Percentiles rank a stretch among this genome's conserved stretches.
Conservation (phyloP, 2,113 vertebrate genomes). For the Neogale vison region DNA sequence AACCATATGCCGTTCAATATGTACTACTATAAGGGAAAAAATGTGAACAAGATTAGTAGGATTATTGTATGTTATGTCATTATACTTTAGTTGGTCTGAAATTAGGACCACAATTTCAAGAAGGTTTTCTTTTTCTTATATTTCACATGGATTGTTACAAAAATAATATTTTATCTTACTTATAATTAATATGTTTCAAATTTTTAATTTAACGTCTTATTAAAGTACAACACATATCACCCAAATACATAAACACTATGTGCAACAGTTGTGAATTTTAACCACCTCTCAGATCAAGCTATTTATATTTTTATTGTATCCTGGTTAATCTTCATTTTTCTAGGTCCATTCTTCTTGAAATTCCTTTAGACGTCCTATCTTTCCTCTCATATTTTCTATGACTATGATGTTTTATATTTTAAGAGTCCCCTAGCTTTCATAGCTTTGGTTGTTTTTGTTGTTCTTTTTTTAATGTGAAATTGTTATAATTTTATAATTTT, state of each 20-base stretch:
- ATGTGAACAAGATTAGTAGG: not conserved
- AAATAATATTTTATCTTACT: not conserved
- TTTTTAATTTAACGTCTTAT: not conserved
- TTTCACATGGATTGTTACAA: not conserved
- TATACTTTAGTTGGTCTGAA: not conserved
- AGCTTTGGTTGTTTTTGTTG: not conserved
- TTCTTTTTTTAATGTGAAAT: not conserved
- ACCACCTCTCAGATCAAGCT: not conserved
- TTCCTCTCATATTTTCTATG: not conserved
- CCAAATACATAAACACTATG: not conserved
- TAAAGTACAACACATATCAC: not conserved
- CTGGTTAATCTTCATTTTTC: not conserved
- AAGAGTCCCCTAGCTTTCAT: not conserved
- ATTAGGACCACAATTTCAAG: not conserved
- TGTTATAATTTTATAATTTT: not conserved
- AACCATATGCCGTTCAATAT: not conserved
- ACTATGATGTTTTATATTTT: not conserved
- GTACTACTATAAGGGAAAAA: no score
- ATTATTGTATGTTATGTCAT: not conserved
- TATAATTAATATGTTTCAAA: not conserved
- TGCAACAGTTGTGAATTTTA: not conserved
- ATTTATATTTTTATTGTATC: not conserved
- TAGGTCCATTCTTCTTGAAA: not conserved
- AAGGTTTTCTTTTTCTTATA: not conserved
- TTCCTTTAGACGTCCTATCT: not conserved